These are phyloP conservation scores for Myotis brandtii DNA, from an alignment of 2,113 vertebrate species.

Conservation along the genomic window DNA sequence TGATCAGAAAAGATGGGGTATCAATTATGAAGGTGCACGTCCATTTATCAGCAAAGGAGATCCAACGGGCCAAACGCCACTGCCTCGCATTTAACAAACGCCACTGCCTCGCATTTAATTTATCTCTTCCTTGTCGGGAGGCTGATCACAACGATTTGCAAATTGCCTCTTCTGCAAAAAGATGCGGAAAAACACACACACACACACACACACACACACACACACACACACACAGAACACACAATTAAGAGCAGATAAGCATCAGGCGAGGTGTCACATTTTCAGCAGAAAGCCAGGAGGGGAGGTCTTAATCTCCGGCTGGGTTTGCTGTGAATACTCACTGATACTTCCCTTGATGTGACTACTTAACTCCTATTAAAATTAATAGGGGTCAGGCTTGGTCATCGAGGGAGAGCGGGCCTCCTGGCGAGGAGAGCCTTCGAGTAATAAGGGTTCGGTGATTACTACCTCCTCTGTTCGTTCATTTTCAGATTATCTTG, in stretches of 20 bases:
- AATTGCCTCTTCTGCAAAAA: constrained; percentile 86
- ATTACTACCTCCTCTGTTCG: constrained; percentile 88
- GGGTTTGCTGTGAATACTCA: constrained; percentile 67
- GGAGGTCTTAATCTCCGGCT: constrained; percentile 86
- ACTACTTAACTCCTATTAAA: constrained; percentile 89
- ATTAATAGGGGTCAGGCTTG: constrained; percentile 89
- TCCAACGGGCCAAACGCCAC: constrained; percentile 84
- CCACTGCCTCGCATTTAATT: constrained; percentile 84
- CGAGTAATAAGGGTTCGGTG: constrained; percentile 86
- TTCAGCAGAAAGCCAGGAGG: constrained; percentile 86
- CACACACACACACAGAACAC: constrained; percentile 53
- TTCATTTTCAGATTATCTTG: constrained; percentile 91
- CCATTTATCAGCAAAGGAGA: constrained; percentile 86
- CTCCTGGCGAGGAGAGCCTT: constrained; percentile 83
- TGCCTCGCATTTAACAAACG: constrained; percentile 83
- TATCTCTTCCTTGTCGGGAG: constrained; percentile 86
- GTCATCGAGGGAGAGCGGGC: constrained; percentile 85
- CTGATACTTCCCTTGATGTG: constrained; percentile 84
- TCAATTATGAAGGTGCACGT: constrained; percentile 87
- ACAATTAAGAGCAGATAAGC: constrained; percentile 90
- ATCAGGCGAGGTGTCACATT: constrained; percentile 85
- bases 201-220: too few species aligned
- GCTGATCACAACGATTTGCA: constrained; percentile 86
- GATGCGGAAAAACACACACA: background rate
- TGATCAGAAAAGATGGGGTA: constrained; percentile 83